Evolutionary conservation across 2,888 invertebrate species (phyloP).

Genomic region (Philereme vetulata): DNA sequence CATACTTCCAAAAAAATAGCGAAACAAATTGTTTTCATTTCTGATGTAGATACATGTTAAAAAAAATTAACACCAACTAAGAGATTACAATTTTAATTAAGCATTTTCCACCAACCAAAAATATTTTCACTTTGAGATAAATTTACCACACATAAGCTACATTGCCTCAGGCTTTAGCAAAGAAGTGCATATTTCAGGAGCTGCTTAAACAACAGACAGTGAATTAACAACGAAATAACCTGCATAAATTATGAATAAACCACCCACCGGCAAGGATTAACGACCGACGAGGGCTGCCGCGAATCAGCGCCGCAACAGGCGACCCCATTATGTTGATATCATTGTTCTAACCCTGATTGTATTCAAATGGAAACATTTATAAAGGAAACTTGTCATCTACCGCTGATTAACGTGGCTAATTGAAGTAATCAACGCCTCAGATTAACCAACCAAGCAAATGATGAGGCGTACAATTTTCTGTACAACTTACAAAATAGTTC

Average conservation of each 20-base stretch:
- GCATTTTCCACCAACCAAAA: no score
- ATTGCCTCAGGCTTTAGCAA: constrained; percentile 25
- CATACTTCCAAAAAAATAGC: no score
- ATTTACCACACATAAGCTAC: background rate
- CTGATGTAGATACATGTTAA: no score
- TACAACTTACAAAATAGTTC: no score
- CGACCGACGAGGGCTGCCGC: constrained; percentile 56
- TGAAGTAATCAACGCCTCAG: background rate
- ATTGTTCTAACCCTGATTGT: constrained; percentile 26
- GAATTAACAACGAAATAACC: constrained; percentile 68
- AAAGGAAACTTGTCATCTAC: constrained; percentile 7
- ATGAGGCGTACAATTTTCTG: no score
- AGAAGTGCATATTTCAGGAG: constrained; percentile 56
- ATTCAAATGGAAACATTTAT: constrained; percentile 22
- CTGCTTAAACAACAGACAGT: constrained; percentile 61
- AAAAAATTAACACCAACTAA: no score
- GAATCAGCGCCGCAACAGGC: constrained; percentile 54
- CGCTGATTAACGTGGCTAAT: constrained; percentile 8
- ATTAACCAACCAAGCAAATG: no score
- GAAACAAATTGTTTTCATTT: no score
- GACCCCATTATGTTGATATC: constrained; percentile 35
- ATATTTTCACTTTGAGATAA: no score
- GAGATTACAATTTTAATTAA: no score
- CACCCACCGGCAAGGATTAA: constrained; percentile 66
- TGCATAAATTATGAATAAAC: constrained; percentile 74